phyloP scores from a whole-genome alignment of 2,797 vertebrate species.

The Myotis daubentonii region DNA sequence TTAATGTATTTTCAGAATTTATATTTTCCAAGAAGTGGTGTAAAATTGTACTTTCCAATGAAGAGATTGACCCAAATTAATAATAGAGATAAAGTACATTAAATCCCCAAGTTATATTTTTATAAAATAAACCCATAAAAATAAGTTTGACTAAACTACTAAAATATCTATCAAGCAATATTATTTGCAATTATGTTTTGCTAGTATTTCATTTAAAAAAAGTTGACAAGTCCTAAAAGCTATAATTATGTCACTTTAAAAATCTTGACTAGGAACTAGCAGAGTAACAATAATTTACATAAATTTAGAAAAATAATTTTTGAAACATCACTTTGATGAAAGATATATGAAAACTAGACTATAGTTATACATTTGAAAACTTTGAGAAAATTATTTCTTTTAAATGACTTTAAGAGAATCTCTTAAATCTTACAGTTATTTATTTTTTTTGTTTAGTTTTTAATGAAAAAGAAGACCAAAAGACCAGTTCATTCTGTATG shows the following conservation, averaged over 20 bases:
- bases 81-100: neutral
- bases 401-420: neutral
- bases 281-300: constrained; percentile 16
- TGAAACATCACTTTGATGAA: constrained; percentile 71
- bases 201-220: constrained; percentile 34
- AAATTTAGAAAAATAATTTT: constrained; percentile 4
- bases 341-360: neutral
- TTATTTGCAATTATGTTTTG: constrained; percentile 31
- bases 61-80: neutral
- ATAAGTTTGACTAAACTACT: neutral
- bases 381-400: constrained; percentile 33
- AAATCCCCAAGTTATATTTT: constrained; percentile 27
- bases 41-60: neutral
- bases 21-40: neutral
- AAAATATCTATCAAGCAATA: constrained; percentile 52
- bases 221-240: constrained; percentile 25
- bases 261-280: constrained; percentile 35
- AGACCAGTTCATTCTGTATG: neutral
- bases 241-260: constrained; percentile 49
- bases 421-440: neutral
- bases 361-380: neutral
- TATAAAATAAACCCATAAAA: constrained; percentile 28
- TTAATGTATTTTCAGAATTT: constrained; percentile 33
- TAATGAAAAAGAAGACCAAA: neutral
- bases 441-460: constrained; percentile 1